Percentiles rank a stretch among this genome's conserved stretches.
phyloP scores from a whole-genome alignment of 2,888 invertebrate genomes.

The Ectropis crepuscularia region DNA sequence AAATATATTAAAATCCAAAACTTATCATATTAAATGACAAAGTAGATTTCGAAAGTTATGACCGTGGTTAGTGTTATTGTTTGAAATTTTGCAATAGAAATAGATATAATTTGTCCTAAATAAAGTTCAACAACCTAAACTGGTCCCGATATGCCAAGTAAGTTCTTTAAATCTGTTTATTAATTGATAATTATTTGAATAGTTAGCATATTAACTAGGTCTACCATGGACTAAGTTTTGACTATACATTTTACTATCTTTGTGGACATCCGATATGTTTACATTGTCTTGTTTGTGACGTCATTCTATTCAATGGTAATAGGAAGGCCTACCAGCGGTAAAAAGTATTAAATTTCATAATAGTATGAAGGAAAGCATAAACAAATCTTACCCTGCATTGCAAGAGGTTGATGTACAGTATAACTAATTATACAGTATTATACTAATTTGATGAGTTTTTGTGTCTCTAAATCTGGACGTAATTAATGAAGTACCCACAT shows the following conservation, averaged over 20 bases:
- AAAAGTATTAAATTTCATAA: conserved; percentile 1
- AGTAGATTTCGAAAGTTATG: conserved; percentile 19
- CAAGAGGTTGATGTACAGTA: too few relatives aligned
- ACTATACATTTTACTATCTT: conserved; percentile 18
- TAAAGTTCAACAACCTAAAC: conserved; percentile 63
- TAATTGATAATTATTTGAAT: conserved; percentile 5
- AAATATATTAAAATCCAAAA: not conserved
- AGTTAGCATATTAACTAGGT: not conserved
- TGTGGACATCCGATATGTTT: conserved; percentile 10
- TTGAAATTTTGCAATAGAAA: conserved; percentile 48
- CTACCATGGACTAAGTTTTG: not conserved
- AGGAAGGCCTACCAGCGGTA: not conserved
- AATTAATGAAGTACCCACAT: too few relatives aligned
- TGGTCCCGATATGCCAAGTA: conserved; percentile 42
- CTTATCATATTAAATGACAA: not conserved
- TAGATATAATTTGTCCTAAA: conserved; percentile 57
- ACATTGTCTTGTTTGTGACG: conserved; percentile 13
- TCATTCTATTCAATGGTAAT: conserved; percentile 3
- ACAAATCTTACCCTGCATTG: too few relatives aligned
- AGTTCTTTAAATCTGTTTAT: conserved; percentile 39
- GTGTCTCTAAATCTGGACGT: too few relatives aligned
- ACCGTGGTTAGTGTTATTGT: conserved; percentile 38
- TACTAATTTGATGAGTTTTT: too few relatives aligned
- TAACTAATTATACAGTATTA: too few relatives aligned
- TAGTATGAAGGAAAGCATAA: not conserved